Percentiles rank a stretch among this genome's conserved stretches.
Conservation (phyloP, 2,888 invertebrate genomes). For the Cerceris ruficornis region DNA sequence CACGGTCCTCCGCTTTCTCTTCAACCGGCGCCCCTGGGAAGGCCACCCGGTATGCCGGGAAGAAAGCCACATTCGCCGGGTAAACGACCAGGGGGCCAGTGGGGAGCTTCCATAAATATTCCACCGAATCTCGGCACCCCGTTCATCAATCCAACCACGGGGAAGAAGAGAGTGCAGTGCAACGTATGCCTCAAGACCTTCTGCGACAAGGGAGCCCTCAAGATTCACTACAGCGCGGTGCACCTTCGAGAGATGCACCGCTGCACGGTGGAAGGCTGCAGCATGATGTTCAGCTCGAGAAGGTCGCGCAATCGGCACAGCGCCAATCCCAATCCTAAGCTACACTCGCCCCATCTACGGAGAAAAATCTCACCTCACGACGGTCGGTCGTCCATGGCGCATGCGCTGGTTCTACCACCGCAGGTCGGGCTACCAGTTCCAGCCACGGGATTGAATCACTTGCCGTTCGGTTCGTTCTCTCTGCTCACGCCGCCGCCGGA, state of each 20-base stretch:
- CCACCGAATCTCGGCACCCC: constrained; percentile 93
- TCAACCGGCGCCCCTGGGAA: constrained; percentile 78
- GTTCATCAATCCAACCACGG: constrained; percentile 95
- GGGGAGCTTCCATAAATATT: constrained; percentile 87
- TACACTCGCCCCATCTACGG: constrained; percentile 96
- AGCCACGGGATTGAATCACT: constrained; percentile 86
- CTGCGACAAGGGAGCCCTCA: constrained; percentile 99
- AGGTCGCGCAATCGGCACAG: constrained; percentile 97
- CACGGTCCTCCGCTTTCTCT: constrained; percentile 66
- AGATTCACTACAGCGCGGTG: constrained; percentile 99
- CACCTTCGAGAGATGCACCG: constrained; percentile 99
- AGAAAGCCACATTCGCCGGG: constrained; percentile 89
- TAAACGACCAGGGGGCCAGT: constrained; percentile 87
- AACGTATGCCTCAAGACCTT: constrained; percentile 99
- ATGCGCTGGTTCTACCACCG: constrained; percentile 90
- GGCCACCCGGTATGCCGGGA: constrained; percentile 82
- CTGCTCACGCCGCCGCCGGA: constrained; percentile 88
- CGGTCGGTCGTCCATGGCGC: constrained; percentile 93
- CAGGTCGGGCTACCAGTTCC: constrained; percentile 86
- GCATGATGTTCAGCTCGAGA: constrained; percentile 99
- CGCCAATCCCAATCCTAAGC: constrained; percentile 98
- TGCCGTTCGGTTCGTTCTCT: constrained; percentile 91
- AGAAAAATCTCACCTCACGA: constrained; percentile 97
- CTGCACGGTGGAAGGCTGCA: constrained; percentile 99
- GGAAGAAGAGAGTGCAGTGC: constrained; percentile 98